phyloP scores from a whole-genome alignment of 1,140 invertebrate species.

The Dendrolimus kikuchii region DNA sequence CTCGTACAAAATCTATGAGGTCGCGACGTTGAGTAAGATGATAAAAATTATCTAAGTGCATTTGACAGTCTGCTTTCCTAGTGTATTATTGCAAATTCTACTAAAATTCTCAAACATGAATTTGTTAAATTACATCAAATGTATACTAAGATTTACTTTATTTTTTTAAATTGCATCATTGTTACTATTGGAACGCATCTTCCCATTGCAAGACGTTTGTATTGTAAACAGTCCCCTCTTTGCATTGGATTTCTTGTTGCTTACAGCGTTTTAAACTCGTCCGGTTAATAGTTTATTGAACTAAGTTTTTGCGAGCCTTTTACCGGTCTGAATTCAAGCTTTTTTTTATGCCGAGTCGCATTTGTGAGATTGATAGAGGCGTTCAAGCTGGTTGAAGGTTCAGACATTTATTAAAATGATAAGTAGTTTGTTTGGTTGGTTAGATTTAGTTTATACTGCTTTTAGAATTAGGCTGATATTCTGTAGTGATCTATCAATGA shows the following conservation, averaged over 20 bases:
- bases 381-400: too few relatives aligned
- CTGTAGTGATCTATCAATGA: too few relatives aligned
- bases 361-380: slow-evolving; percentile 16
- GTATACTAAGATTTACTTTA: background rate
- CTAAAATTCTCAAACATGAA: too few relatives aligned
- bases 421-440: too few relatives aligned
- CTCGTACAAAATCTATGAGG: too few relatives aligned
- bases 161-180: slow-evolving; percentile 10
- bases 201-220: slow-evolving; percentile 1
- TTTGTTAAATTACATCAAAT: slow-evolving; percentile 1
- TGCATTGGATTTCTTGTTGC: background rate
- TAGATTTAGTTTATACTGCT: too few relatives aligned
- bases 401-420: too few relatives aligned
- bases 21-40: too few relatives aligned
- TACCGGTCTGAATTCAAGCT: slow-evolving; percentile 26
- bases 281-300: slow-evolving; percentile 40
- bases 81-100: too few relatives aligned
- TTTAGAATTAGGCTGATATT: too few relatives aligned
- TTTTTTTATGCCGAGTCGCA: slow-evolving; percentile 20
- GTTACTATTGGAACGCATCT: slow-evolving; percentile 5
- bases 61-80: too few relatives aligned
- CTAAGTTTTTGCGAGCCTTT: slow-evolving; percentile 40
- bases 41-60: too few relatives aligned
- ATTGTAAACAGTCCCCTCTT: background rate
- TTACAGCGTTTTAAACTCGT: slow-evolving; percentile 6